Evolutionary conservation across 2,888 invertebrate genomes (phyloP).

Genomic region (Sepioteuthis lessoniana): DNA sequence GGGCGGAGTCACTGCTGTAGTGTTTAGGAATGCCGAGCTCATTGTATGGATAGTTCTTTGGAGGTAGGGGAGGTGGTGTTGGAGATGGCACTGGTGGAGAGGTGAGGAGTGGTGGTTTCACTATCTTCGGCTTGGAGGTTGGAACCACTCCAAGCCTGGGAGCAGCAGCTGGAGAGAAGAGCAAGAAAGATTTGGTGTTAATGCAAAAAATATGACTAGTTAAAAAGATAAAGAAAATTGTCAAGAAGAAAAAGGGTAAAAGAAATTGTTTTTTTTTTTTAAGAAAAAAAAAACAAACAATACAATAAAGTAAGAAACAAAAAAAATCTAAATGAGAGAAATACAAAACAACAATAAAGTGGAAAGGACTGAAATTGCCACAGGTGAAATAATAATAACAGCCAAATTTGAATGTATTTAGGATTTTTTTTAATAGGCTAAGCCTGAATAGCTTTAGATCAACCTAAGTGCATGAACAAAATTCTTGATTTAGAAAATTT

Average conservation of each 20-base stretch:
- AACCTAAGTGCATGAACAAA: too few species aligned
- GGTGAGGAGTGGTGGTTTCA: slow-evolving; percentile 59
- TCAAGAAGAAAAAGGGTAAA: neutral
- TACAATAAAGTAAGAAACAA: too few species aligned
- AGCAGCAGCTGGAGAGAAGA: slow-evolving; percentile 50
- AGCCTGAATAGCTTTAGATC: too few species aligned
- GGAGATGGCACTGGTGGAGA: slow-evolving; percentile 52
- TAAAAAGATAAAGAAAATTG: neutral
- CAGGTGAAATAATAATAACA: too few species aligned
- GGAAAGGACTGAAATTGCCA: too few species aligned
- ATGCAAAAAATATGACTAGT: neutral
- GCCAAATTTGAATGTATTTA: too few species aligned
- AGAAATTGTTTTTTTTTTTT: neutral
- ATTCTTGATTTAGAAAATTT: too few species aligned
- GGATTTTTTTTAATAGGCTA: too few species aligned
- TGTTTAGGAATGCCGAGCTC: slow-evolving; percentile 51
- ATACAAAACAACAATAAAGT: neutral
- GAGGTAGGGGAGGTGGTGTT: slow-evolving; percentile 57
- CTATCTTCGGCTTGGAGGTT: slow-evolving; percentile 49
- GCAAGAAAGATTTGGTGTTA: slow-evolving; percentile 42
- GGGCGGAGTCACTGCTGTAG: slow-evolving; percentile 66
- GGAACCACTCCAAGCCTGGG: slow-evolving; percentile 57
- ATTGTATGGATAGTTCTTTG: slow-evolving; percentile 47
- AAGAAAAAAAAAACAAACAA: too few species aligned
- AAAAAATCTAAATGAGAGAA: too few species aligned